Percentiles rank a stretch among this genome's conserved stretches.
These are phyloP conservation scores for Pteruthius melanotis DNA, from an alignment of 2,113 vertebrate genomes.

Conservation along the genomic window DNA sequence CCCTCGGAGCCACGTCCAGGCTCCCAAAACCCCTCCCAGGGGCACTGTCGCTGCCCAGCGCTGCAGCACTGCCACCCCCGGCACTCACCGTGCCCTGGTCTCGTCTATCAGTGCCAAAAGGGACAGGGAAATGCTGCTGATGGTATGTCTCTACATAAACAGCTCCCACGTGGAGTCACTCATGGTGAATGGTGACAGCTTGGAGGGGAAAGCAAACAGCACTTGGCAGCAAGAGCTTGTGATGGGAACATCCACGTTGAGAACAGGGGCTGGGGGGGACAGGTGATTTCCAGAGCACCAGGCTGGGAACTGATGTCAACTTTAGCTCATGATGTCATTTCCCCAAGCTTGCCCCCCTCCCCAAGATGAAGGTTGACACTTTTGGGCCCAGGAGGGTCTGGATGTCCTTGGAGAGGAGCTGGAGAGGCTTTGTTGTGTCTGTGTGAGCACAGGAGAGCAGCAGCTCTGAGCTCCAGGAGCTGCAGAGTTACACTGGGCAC, in stretches of 20 bases:
- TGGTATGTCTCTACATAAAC: constrained; percentile 5
- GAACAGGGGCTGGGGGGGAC: neutral
- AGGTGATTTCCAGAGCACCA: constrained; percentile 7
- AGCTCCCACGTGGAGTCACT: constrained; percentile 4
- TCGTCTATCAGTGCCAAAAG: neutral
- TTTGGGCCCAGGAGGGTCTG: too few species aligned
- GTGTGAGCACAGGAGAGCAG: too few species aligned
- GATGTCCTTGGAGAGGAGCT: too few species aligned
- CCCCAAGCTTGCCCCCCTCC: too few species aligned
- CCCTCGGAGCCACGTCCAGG: neutral
- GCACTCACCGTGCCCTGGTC: neutral
- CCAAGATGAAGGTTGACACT: too few species aligned
- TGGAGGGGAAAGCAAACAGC: neutral
- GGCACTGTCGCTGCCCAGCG: neutral
- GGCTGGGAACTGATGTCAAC: neutral
- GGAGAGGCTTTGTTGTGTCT: too few species aligned
- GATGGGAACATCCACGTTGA: neutral
- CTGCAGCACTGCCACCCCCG: neutral
- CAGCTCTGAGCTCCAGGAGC: too few species aligned
- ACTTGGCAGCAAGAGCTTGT: neutral
- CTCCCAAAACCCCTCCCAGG: neutral
- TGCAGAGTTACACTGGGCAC: too few species aligned
- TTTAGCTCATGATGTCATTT: too few species aligned
- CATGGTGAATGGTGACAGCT: constrained; percentile 18
- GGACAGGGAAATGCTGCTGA: neutral